Evolutionary conservation across 1,140 invertebrate species (phyloP), one percentile per base, ranked within the genome.

Genomic region (Odontomachus brunneus): DNA sequence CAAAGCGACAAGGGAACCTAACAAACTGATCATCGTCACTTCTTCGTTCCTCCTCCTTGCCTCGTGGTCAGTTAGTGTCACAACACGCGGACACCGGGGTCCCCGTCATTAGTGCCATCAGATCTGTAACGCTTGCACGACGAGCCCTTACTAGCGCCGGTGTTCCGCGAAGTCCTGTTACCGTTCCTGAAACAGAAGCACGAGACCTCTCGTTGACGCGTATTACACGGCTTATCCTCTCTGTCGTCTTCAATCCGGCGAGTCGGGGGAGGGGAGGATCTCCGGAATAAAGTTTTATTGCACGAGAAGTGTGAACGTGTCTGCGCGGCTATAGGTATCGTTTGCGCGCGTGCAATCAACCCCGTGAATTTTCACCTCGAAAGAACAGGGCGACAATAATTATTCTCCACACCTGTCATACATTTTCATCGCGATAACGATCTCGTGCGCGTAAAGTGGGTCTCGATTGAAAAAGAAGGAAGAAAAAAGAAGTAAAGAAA

Each of bases 121-220:
- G 87, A 89, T 89, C 88, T 88, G 87, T 89, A 91, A 89, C 88
- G 88, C 85, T 82, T 89, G 88, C 88, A 91, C 90, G 90, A 90
- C 82, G 87, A 78, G 75, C 19, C 83, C 82, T 71, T 84, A 74
- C 76, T 59, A 81, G 78, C 55, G 69, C 57, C 80, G 81, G 78
- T 71, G 84, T 89, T 89, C 87, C 76, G 72, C 88, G 84, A 89
- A 88, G 80, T 80, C 72, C 85, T 51, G 66, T 69, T 59, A 72
- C 69, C 71, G 66, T 86, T 89, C 87, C 59, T 80, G 76, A 88
- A 89, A 88, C 76, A 88, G 76, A 76, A 83, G 59, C 69, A 73
- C 86, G 86, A 57, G 62, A 78, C 65, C 38, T 72, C 49, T 67
- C 24, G 51, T 57, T 38, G 24, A 67, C 49, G 38, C 74, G 29